Base-by-base conservation (phyloP, 2,113 vertebrate genomes). In the Crotophaga sulcirostris region DNA sequence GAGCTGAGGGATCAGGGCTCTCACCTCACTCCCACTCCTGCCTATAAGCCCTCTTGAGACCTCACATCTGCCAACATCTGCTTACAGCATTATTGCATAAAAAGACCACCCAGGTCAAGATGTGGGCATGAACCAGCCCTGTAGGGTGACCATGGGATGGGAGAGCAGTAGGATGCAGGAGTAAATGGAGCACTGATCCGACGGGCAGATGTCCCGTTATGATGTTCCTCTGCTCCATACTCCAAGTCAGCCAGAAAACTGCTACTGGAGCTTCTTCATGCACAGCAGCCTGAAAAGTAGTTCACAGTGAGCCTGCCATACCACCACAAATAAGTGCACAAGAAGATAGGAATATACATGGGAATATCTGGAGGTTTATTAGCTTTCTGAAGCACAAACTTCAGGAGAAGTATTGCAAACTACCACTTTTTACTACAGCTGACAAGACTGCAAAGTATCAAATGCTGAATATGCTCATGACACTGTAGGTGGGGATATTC, bases 31-130 rank as follows among this genome's bases (percentile, higher is more conserved):
- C 33, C 45, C 33, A 80, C 2, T 5, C 33, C 51, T 51, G 33
- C 13, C 45, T 49, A 13, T 0, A 7, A 68, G 26, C 10, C 10
- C n/a, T 20, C 16, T 13, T 1, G 36, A 0, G 3, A 66, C 0
- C 0, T 29, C 72, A 16, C 23, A 54, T 38, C 73, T 55, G 51
- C 64, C 51, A 85, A 60, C 23, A 60, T 3, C 62, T 76, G 49
- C 60, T n/a, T 7, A 16, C 66, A 49, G 24, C 42, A 28, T 18
- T 15, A 4, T 26, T 12, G 44, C 16, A 19, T 4, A 20, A 13
- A 73, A 55, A 31, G 19, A 66, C 4, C 29, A 33, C 25, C 24
- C 1, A 15, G 66, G 34, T 42, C 40, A 69, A 77, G 69, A 31
- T 5, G 5, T 19, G 40, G 59, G 44, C 21, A 55, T 7, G 49